Conservation (phyloP, 2,797 vertebrate genomes). For the Orientallactaga sibirica region DNA sequence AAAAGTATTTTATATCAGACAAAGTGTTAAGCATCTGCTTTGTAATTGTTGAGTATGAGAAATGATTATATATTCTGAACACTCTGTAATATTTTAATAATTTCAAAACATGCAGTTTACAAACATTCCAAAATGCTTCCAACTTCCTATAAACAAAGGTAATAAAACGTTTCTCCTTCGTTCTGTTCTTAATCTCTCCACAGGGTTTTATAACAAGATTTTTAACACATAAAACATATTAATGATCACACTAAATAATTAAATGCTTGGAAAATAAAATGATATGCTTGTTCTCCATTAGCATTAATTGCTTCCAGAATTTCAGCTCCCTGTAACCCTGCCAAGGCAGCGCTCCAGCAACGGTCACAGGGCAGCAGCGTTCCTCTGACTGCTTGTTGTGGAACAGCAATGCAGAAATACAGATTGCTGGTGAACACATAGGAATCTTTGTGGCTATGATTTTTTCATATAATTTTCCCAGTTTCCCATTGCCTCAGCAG, state of each 20-base stretch:
- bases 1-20: not conserved
- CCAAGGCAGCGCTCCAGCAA: not conserved
- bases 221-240: conserved; percentile 23
- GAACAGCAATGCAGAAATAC: not conserved
- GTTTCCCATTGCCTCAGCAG: not conserved
- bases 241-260: not conserved
- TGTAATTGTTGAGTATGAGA: not conserved
- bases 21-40: not conserved
- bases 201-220: not conserved
- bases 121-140: not conserved
- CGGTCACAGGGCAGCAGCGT: not conserved
- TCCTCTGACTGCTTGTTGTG: not conserved
- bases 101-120: conserved; percentile 1
- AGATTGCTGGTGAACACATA: not conserved
- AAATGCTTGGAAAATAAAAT: conserved; percentile 56
- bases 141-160: not conserved
- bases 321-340: not conserved
- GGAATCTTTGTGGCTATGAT: not conserved
- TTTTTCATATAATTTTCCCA: not conserved
- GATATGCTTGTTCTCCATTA: not conserved
- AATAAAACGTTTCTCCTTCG: not conserved
- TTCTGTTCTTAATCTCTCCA: not conserved
- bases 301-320: conserved; percentile 17
- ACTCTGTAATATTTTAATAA: not conserved
- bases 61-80: not conserved